Conservation (phyloP, 2,888 invertebrate genomes). For the Troides aeacus region DNA sequence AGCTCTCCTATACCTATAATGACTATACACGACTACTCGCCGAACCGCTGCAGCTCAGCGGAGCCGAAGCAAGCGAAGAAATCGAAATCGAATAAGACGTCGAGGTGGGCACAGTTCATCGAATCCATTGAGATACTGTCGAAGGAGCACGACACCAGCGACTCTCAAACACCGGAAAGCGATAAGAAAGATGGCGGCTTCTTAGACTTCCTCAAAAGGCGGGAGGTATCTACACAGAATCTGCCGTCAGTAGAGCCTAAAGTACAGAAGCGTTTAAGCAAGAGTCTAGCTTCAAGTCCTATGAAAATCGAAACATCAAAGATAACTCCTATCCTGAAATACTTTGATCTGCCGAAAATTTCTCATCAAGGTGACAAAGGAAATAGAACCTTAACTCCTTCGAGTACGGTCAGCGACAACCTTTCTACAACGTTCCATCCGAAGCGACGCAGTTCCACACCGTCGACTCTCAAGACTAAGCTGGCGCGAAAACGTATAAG, state of each 20-base stretch:
- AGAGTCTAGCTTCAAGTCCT: constrained; percentile 59
- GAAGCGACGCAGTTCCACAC: constrained; percentile 63
- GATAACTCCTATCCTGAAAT: constrained; percentile 52
- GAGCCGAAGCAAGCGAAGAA: constrained; percentile 27
- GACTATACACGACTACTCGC: constrained; percentile 56
- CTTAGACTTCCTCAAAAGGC: constrained; percentile 51
- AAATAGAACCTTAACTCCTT: constrained; percentile 35
- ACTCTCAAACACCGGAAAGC: constrained; percentile 45
- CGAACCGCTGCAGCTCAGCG: constrained; percentile 36
- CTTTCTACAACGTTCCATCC: constrained; percentile 51
- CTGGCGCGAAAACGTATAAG: constrained; percentile 49
- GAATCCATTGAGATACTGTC: constrained; percentile 54
- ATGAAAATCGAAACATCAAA: constrained; percentile 42
- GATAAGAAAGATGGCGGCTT: constrained; percentile 46
- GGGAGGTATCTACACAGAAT: constrained; percentile 41
- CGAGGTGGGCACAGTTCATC: constrained; percentile 58
- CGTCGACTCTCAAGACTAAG: constrained; percentile 41
- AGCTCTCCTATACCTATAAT: constrained; percentile 51
- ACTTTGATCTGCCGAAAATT: constrained; percentile 57
- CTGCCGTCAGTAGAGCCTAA: constrained; percentile 35
- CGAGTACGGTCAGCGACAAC: constrained; percentile 51
- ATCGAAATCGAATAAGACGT: constrained; percentile 37
- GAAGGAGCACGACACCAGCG: constrained; percentile 47
- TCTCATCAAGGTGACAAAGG: constrained; percentile 42
- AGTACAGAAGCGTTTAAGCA: constrained; percentile 38